Evolutionary conservation across 2,113 vertebrate genomes (phyloP).

Genomic region (Labrus mixtus): DNA sequence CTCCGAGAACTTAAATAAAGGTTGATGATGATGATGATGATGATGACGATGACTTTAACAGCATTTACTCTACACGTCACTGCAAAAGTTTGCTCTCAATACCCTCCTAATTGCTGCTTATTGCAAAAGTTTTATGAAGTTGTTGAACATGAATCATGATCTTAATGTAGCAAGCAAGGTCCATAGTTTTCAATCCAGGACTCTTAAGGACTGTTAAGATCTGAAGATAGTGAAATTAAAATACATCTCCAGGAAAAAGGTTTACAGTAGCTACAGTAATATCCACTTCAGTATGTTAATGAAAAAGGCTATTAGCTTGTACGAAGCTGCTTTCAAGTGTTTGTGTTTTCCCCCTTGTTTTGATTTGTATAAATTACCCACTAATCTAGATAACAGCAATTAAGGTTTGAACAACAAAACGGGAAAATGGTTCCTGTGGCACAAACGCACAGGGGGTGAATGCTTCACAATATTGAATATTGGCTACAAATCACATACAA

Average conservation of each 20-base stretch:
- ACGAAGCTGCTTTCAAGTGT: not conserved
- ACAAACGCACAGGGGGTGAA: not conserved
- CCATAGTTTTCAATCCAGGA: too few species aligned
- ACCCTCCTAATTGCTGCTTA: too few species aligned
- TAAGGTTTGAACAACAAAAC: not conserved
- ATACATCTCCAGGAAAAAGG: not conserved
- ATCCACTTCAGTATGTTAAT: slow-evolving; percentile 16
- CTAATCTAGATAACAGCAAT: not conserved
- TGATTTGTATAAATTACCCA: not conserved
- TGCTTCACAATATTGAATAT: not conserved
- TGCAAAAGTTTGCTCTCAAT: too few species aligned
- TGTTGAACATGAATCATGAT: too few species aligned
- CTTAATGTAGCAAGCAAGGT: too few species aligned
- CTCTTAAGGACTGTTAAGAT: not conserved
- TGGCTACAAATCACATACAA: too few species aligned
- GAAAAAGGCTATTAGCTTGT: not conserved
- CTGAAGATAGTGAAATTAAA: slow-evolving; percentile 6
- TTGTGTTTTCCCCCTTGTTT: not conserved
- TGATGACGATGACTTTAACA: too few species aligned
- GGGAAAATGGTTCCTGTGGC: not conserved
- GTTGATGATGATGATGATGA: too few species aligned
- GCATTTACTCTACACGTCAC: too few species aligned
- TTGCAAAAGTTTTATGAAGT: too few species aligned
- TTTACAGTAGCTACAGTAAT: slow-evolving; percentile 10
- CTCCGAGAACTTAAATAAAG: too few species aligned